Conservation (phyloP, 2,113 vertebrate genomes). For the Numida meleagris region DNA sequence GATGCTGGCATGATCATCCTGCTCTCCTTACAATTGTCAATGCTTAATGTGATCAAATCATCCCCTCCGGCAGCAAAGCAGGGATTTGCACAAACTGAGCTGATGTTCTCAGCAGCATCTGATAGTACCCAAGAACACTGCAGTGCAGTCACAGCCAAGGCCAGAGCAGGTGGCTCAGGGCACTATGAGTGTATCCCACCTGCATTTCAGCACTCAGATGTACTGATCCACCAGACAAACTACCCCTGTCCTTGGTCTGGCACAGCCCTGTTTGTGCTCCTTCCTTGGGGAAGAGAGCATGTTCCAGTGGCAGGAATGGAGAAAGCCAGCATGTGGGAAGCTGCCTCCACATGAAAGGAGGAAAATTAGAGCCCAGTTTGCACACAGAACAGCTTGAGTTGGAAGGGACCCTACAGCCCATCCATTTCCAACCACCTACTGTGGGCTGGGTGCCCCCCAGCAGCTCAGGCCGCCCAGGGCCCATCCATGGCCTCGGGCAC, state of each 20-base stretch:
- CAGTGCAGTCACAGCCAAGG: conserved; percentile 33
- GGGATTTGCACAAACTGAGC: neutral
- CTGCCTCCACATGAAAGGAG: neutral
- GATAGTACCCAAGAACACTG: neutral
- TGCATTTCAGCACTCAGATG: neutral
- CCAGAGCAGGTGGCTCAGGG: neutral
- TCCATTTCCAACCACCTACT: neutral
- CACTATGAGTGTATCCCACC: neutral
- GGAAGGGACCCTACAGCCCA: neutral
- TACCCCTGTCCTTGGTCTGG: neutral
- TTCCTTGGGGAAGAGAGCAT: neutral
- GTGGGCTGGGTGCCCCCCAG: neutral
- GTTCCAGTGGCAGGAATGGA: neutral
- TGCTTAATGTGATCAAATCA: neutral
- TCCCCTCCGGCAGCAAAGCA: neutral
- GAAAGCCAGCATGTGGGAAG: neutral
- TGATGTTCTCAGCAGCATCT: neutral
- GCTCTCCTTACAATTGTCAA: neutral
- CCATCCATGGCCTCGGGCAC: neutral
- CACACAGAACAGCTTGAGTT: neutral
- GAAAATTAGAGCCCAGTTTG: neutral
- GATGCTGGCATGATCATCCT: neutral
- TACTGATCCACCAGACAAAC: neutral
- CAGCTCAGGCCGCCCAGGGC: neutral
- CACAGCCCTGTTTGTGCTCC: neutral